Conservation (phyloP, 2,888 invertebrate species). For the Spisula solida region DNA sequence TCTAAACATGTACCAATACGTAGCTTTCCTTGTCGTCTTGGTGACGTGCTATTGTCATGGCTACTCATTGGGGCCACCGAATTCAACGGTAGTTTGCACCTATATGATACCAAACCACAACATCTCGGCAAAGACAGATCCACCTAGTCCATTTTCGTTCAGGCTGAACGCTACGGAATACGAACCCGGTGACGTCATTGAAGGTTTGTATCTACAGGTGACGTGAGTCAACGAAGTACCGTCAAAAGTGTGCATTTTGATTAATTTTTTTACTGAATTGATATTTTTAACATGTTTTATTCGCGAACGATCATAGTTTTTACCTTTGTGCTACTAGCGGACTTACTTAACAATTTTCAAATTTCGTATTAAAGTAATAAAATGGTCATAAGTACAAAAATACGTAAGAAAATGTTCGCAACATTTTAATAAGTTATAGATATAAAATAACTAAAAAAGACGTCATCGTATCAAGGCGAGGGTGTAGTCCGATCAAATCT, state of each 20-base stretch:
- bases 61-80: constrained; percentile 45
- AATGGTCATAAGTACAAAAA: no score
- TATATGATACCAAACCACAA: constrained; percentile 52
- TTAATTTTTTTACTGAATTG: not conserved
- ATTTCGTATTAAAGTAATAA: no score
- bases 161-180: constrained; percentile 56
- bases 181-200: constrained; percentile 49
- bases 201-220: constrained; percentile 57
- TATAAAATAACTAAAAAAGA: not conserved
- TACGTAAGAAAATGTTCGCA: no score
- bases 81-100: constrained; percentile 22
- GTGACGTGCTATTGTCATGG: constrained; percentile 48
- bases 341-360: not conserved
- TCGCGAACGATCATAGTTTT: no score
- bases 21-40: not conserved
- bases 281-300: no score
- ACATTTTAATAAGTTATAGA: no score
- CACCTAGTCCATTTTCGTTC: constrained; percentile 58
- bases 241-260: not conserved
- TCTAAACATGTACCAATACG: not conserved
- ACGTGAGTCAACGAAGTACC: not conserved
- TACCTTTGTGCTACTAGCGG: not conserved
- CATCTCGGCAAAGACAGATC: constrained; percentile 32
- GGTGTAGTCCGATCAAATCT: not conserved
- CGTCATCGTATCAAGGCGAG: not conserved